phyloP scores from a whole-genome alignment of 1,140 invertebrate species.

The Ceratina japonica region DNA sequence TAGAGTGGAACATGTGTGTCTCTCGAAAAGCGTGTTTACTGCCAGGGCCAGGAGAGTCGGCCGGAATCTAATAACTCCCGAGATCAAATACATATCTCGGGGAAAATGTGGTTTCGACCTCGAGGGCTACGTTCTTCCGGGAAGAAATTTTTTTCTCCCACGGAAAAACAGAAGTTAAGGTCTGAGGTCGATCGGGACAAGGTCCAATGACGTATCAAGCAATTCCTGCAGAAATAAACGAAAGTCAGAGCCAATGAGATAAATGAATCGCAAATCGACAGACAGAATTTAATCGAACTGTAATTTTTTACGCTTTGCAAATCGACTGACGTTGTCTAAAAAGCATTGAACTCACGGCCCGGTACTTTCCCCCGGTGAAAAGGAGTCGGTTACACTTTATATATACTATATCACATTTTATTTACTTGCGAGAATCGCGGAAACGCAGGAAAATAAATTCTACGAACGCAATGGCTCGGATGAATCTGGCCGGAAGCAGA shows the following conservation, averaged over 20 bases:
- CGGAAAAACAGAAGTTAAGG: neutral
- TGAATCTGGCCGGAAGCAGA: constrained; percentile 64
- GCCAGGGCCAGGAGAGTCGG: constrained; percentile 51
- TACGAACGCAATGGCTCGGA: neutral
- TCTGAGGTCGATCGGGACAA: neutral
- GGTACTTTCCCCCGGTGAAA: no score
- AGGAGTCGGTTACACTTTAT: no score
- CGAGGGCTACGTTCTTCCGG: constrained; percentile 30
- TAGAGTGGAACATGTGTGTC: constrained; percentile 42
- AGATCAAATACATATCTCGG: constrained; percentile 62
- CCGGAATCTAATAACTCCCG: constrained; percentile 65
- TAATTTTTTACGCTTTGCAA: no score
- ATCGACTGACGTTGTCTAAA: no score
- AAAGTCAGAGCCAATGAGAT: no score
- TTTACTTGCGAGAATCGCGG: no score
- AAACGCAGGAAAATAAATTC: constrained; percentile 2
- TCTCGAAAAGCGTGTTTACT: constrained; percentile 66
- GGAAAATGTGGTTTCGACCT: constrained; percentile 48
- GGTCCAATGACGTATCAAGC: no score
- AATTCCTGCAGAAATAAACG: no score
- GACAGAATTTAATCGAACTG: no score
- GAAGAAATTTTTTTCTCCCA: neutral
- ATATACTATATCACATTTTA: no score
- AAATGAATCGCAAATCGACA: no score
- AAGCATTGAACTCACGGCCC: no score